Conservation (phyloP, 2,888 invertebrate genomes). For the Mesochorus sp. region DNA sequence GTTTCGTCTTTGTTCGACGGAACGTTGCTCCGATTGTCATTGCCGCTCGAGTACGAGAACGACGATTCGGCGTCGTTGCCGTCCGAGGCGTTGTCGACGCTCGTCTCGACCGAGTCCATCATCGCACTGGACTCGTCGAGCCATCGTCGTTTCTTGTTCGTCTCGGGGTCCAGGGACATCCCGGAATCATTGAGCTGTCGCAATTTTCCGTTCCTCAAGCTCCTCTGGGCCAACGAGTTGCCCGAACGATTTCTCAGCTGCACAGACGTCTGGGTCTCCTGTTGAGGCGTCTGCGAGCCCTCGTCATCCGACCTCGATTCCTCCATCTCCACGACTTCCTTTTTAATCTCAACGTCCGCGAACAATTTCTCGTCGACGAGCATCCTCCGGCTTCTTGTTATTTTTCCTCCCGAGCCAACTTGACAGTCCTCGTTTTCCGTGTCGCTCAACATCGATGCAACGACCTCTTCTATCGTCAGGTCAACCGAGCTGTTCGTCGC, state of each 20-base stretch:
- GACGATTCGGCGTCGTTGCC: constrained; percentile 71
- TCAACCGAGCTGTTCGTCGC: constrained; percentile 74
- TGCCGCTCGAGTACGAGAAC: constrained; percentile 71
- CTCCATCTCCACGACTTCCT: constrained; percentile 69
- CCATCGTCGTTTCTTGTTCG: constrained; percentile 70
- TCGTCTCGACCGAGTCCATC: constrained; percentile 65
- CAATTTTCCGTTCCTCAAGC: constrained; percentile 87
- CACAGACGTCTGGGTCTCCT: constrained; percentile 61
- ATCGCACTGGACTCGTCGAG: constrained; percentile 71
- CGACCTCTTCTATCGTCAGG: constrained; percentile 79
- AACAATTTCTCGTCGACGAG: constrained; percentile 68
- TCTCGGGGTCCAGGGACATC: constrained; percentile 69
- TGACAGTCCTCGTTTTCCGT: constrained; percentile 71
- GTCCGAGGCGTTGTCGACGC: constrained; percentile 66
- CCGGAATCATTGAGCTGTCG: constrained; percentile 83
- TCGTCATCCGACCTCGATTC: constrained; percentile 71
- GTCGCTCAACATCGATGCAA: constrained; percentile 78
- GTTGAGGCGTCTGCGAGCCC: constrained; percentile 61
- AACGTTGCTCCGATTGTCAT: constrained; percentile 64
- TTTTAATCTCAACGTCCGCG: constrained; percentile 73
- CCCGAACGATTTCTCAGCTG: constrained; percentile 70
- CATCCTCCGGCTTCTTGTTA: constrained; percentile 73
- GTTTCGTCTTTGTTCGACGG: constrained; percentile 66
- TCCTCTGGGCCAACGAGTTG: constrained; percentile 82
- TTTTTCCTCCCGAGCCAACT: constrained; percentile 69